These are phyloP conservation scores for Leucoraja erinaceus DNA, from an alignment of 2,113 vertebrate species.

Conservation along the genomic window DNA sequence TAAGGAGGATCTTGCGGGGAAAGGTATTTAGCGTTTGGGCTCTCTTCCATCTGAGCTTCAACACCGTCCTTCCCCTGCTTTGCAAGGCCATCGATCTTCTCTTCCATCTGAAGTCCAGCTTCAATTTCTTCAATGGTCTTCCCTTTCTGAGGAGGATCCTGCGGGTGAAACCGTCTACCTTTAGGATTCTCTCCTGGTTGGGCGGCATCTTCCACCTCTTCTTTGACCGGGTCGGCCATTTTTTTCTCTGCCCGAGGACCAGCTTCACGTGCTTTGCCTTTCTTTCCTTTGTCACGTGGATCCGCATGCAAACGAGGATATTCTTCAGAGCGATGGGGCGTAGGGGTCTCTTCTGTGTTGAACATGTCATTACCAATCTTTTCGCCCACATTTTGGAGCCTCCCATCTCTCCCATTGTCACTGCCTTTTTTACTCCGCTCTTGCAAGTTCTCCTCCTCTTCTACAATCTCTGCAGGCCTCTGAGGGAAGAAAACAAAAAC, in stretches of 20 bases:
- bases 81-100: background rate
- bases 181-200: background rate
- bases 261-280: conserved; percentile 38
- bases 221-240: background rate
- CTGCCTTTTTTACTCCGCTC: conserved; percentile 40
- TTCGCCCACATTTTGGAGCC: conserved; percentile 42
- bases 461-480: conserved; percentile 64
- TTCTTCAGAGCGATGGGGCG: background rate
- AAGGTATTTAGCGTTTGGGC: background rate
- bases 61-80: background rate
- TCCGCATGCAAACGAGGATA: background rate
- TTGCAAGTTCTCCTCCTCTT: conserved; percentile 43
- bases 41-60: background rate
- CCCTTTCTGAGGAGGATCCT: conserved; percentile 35
- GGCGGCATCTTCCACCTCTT: background rate
- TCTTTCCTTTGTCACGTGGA: conserved; percentile 38
- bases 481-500: conserved; percentile 41
- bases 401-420: conserved; percentile 29
- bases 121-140: conserved; percentile 39
- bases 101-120: conserved; percentile 42
- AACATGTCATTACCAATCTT: conserved; percentile 27
- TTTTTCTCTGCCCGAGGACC: conserved; percentile 42
- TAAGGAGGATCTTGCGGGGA: background rate
- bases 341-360: background rate
- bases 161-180: background rate